Percentiles rank a stretch among this genome's conserved stretches.
These are phyloP conservation scores for Corythornis vintsioides DNA, from an alignment of 2,113 vertebrate species.

Conservation along the genomic window DNA sequence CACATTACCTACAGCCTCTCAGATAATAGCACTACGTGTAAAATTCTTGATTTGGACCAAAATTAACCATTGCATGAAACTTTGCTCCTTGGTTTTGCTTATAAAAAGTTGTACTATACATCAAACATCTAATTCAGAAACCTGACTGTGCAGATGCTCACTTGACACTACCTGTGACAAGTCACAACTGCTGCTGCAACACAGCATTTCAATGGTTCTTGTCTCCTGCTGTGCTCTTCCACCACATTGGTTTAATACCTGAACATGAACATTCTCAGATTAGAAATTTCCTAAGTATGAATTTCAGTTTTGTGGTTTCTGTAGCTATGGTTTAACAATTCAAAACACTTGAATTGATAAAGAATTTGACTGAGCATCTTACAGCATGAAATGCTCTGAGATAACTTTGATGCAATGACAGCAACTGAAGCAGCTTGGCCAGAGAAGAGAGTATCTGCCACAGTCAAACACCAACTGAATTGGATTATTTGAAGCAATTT, in stretches of 20 bases:
- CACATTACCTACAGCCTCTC: no score
- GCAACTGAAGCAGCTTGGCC: background rate
- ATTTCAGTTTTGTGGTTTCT: background rate
- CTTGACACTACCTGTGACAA: background rate
- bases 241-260: background rate
- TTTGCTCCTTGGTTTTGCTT: no score
- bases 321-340: background rate
- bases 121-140: background rate
- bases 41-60: no score
- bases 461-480: background rate
- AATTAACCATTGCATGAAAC: no score
- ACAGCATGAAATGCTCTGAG: background rate
- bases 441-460: background rate
- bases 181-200: background rate
- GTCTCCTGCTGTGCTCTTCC: background rate
- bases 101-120: no score
- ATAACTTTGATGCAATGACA: constrained; percentile 10
- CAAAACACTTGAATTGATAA: background rate
- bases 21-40: no score
- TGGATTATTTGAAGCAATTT: background rate
- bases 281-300: background rate
- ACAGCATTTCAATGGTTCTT: background rate
- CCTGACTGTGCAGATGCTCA: background rate
- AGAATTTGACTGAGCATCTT: constrained; percentile 6
- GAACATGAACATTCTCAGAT: constrained; percentile 1